These are phyloP conservation scores for Cepphus grylle DNA, from an alignment of 2,113 vertebrate genomes.

Conservation along the genomic window DNA sequence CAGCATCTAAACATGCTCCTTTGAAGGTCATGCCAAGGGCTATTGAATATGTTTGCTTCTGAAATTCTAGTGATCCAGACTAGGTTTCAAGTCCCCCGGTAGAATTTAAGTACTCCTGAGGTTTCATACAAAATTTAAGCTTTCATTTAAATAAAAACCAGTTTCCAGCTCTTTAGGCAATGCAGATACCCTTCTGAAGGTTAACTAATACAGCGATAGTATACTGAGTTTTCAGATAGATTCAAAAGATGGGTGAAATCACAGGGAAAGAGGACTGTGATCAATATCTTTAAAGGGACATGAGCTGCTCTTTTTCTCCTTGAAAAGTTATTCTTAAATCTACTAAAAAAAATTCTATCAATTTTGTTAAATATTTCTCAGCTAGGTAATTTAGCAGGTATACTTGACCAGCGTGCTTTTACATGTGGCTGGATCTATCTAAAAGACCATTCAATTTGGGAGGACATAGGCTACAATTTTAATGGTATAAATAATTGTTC, in stretches of 20 bases:
- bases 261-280: neutral
- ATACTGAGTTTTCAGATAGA: neutral
- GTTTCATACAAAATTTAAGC: neutral
- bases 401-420: neutral
- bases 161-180: neutral
- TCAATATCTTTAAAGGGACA: neutral
- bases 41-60: neutral
- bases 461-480: neutral
- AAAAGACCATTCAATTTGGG: neutral
- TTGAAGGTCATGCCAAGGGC: neutral
- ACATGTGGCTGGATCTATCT: neutral
- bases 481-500: neutral
- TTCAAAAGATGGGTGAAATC: neutral
- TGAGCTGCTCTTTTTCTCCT: neutral
- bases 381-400: neutral
- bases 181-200: neutral
- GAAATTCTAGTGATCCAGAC: neutral
- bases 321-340: neutral
- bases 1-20: neutral
- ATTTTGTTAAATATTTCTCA: neutral
- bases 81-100: neutral
- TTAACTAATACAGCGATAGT: neutral
- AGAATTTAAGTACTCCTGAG: neutral
- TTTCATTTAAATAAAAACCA: neutral
- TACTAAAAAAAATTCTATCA: neutral